These are phyloP conservation scores for Channallabes apus DNA, from an alignment of 2,797 vertebrate genomes.

Conservation along the genomic window DNA sequence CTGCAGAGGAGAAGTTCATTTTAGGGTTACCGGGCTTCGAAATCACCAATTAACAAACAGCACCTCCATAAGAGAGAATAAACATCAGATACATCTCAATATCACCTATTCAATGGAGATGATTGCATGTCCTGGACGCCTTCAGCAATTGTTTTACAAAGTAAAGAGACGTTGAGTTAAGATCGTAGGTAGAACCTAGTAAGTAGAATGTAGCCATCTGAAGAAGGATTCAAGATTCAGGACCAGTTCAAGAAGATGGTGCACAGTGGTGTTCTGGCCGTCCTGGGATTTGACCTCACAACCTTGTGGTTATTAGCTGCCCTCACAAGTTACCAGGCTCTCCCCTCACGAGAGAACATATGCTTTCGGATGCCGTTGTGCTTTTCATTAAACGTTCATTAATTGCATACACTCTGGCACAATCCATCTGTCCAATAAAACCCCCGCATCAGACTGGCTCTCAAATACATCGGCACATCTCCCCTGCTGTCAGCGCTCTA, in stretches of 20 bases:
- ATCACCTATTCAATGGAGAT: too few species aligned
- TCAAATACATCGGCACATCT: constrained; percentile 5
- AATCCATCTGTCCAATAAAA: constrained; percentile 18
- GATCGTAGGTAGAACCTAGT: not conserved
- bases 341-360: not conserved
- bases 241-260: too few species aligned
- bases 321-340: not conserved
- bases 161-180: not conserved
- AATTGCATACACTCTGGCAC: not conserved
- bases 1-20: too few species aligned
- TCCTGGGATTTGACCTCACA: not conserved
- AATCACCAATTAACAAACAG: too few species aligned
- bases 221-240: not conserved
- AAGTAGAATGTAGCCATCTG: too few species aligned
- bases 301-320: not conserved
- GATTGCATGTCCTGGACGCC: too few species aligned
- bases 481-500: constrained; percentile 18
- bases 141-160: too few species aligned
- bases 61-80: too few species aligned
- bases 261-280: not conserved
- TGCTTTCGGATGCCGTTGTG: not conserved
- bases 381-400: constrained; percentile 10
- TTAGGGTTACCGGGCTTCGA: too few species aligned
- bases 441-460: not conserved
- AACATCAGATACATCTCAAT: too few species aligned